Base-by-base conservation (phyloP, 1,140 invertebrate genomes). In the Bombus waltoni region DNA sequence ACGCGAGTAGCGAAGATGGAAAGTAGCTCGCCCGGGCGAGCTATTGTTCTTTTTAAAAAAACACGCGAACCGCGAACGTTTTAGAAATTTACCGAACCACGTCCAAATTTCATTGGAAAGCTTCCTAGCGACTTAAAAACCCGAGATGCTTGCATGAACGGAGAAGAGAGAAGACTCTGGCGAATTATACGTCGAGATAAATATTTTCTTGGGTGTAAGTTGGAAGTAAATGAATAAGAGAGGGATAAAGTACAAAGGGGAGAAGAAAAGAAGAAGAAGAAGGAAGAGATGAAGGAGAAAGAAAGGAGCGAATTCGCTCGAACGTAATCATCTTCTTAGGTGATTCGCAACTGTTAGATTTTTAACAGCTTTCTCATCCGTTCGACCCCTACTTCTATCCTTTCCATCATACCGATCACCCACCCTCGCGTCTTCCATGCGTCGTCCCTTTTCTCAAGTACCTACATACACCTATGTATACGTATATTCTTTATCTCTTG, bases 321-420 rank as follows among this genome's bases (percentile, higher is more conserved):
- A 87, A 83, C 81, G 65, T 72, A 88, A 80, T 78, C 76, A 85
- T 85, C 85, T 68, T 91, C 65, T 53, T 42, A 70, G 42, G 82
- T 70, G 86, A 80, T 59, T 88, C 74, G 86, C 72, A 73, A 84
- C 59, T 82, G 88, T 87, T 86, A 76, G 82, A 88, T 88, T 90
- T 91, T 90, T 81, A 91, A 91, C 77, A 91, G 87, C 73, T 83
- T 72, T 85, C 74, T 84, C 85, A 73, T 80, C 71, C 84, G 77
- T 71, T 81, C 83, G 68, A 72, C 75, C 81, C 66, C 59, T 65
- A 40, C 66, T 76, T 86, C 75, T 44, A 44, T 68, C 44, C 84
- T 53, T 71, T 82, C n/a, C 57, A 71, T 57, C 42, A 10, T 38
- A 79, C 59, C 62, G 40, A 71, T 25, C 66, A 11, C 57, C n/a